Evolutionary conservation across 92 coral and sea anemone genomes (phyloP).

Genomic region (Palythoa caribaeorum): DNA sequence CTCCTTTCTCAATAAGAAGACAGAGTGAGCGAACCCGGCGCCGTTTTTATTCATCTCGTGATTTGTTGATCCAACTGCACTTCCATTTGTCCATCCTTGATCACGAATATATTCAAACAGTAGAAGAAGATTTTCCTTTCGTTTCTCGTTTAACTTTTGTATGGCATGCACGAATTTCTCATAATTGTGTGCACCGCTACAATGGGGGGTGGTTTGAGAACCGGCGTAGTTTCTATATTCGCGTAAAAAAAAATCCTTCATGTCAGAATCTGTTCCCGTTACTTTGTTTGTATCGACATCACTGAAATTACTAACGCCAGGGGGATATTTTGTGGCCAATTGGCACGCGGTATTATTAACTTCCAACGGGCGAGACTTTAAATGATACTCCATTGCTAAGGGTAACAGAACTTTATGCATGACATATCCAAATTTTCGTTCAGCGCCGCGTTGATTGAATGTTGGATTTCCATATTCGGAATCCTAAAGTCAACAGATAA

Average conservation of each 20-base stretch:
- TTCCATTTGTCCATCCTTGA: constrained; percentile 78
- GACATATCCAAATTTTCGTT: neutral
- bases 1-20: constrained; percentile 66
- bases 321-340: neutral
- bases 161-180: neutral
- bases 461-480: neutral
- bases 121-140: constrained; percentile 40
- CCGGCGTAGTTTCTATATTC: neutral
- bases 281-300: neutral
- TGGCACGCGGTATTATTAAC: neutral
- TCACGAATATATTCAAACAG: constrained; percentile 57
- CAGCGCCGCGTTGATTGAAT: neutral
- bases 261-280: neutral
- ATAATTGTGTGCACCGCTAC: neutral
- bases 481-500: too few species aligned
- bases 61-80: constrained; percentile 67
- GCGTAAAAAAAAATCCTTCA: neutral
- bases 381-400: neutral
- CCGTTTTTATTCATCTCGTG: constrained; percentile 75
- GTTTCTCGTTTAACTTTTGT: constrained; percentile 24
- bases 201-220: neutral
- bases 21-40: constrained; percentile 73
- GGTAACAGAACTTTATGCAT: neutral
- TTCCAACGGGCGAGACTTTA: neutral
- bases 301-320: neutral